Percentiles rank a stretch among this genome's conserved stretches.
phyloP scores from a whole-genome alignment of 1,140 invertebrate genomes.

The Goniozus legneri region DNA sequence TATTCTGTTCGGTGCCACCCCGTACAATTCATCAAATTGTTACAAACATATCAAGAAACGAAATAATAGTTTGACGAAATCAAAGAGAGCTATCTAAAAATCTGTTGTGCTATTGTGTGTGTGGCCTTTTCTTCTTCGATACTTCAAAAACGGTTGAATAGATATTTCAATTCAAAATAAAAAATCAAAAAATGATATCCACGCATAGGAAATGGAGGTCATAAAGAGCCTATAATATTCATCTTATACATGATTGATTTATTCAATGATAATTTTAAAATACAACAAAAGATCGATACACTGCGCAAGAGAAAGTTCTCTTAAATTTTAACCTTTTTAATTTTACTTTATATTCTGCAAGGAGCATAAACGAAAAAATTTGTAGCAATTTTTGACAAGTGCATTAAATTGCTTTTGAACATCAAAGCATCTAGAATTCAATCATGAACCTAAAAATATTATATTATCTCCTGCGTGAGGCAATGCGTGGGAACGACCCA shows the following conservation, averaged over 20 bases:
- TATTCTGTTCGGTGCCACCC: conserved; percentile 14
- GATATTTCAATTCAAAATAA: conserved; percentile 7
- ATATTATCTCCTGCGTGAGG: conserved; percentile 18
- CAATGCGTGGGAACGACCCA: conserved; percentile 16
- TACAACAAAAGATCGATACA: conserved; percentile 43
- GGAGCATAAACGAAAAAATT: conserved; percentile 9
- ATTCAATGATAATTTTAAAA: conserved; percentile 44
- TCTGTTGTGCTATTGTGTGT: conserved; percentile 39
- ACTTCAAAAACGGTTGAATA: not conserved
- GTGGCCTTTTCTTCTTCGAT: conserved; percentile 26
- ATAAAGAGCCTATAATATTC: not conserved
- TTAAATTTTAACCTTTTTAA: conserved; percentile 10
- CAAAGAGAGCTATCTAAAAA: not conserved
- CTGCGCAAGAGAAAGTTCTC: conserved; percentile 23
- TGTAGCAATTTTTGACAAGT: conserved; percentile 14
- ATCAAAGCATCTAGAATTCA: conserved; percentile 20
- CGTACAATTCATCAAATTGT: conserved; percentile 11
- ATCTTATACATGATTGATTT: conserved; percentile 36
- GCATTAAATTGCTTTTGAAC: conserved; percentile 7
- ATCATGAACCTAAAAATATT: conserved; percentile 18
- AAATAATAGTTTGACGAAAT: not conserved
- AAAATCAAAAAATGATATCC: not conserved
- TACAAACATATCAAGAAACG: not conserved
- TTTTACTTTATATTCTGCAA: too few species aligned
- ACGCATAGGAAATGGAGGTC: conserved; percentile 17